Evolutionary conservation across 2,797 vertebrate genomes (phyloP).

Genomic region (Tangara arthus): DNA sequence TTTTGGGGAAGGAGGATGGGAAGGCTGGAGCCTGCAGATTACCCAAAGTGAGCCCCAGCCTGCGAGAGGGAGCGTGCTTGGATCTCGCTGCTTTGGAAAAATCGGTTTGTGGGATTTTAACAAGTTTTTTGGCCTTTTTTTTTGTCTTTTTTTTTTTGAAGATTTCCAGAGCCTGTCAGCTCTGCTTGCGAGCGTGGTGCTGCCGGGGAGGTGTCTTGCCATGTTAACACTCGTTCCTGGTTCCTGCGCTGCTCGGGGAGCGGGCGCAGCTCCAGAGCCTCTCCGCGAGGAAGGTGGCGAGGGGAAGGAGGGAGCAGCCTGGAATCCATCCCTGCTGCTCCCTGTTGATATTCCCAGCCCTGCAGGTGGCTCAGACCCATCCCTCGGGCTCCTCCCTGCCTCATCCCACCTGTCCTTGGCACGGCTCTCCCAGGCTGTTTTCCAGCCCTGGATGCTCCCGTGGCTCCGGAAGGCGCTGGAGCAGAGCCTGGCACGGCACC

Average conservation of each 20-base stretch:
- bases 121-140: background rate
- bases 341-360: background rate
- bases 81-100: background rate
- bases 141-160: background rate
- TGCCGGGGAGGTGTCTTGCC: background rate
- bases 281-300: accelerated
- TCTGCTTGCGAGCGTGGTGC: background rate
- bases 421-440: background rate
- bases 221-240: background rate
- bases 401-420: background rate
- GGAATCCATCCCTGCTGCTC: background rate
- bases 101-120: background rate
- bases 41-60: background rate
- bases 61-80: background rate
- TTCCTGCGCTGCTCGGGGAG: background rate
- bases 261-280: background rate
- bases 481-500: background rate
- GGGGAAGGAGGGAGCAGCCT: background rate
- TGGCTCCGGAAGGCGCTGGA: background rate
- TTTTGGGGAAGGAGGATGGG: background rate
- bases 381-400: background rate
- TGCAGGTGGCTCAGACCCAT: background rate
- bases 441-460: background rate
- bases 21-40: background rate
- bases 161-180: background rate